Evolutionary conservation across 2,113 vertebrate species (phyloP), one percentile per base, ranked within the genome.

Genomic region (Epinephelus fuscoguttatus): DNA sequence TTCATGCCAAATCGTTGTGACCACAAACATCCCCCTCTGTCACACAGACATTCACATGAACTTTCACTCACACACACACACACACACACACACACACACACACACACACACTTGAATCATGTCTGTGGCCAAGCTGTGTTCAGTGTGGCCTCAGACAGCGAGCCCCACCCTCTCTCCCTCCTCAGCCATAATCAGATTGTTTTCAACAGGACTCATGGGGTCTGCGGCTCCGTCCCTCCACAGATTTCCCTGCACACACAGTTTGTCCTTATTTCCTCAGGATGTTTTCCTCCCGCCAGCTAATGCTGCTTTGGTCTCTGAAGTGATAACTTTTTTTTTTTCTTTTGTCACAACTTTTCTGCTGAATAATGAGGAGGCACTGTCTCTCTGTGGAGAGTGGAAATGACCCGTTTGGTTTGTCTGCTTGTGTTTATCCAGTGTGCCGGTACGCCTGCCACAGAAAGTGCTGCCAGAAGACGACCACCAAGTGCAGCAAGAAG

Each of bases 361-460:
- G 62, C 61, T 88, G 56, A 84, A 92, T 81, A 9, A 93, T 94
- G 94, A 89, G 90, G 90, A 87, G 89, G 62, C 89, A 88, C 77
- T 89, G 91, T 60, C 85, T 92, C 55, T 93, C 91, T 59, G 85
- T 90, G 86, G 90, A 89, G 55, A 91, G 85, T 81, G 84, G 91
- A 57, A 85, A 76, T 94, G 75, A 93, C 84, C 80, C 78, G 50
- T 87, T 89, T 85, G 86, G 88, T 92, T 87, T 91, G 70, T 92
- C 86, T 91, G 85, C 72, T 63, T 87, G 95, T 97, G 92, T 96
- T 83, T 64, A 71, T 82, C 91, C 94, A 99, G 98, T 99, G 80
- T 99, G 98, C 93, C 97, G 98, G 67, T 98, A 97, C 70, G 97
- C 98, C 92, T 99, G 98, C 91, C 98, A 99, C 94, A 97, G 96